These are phyloP conservation scores for Zophobas morio DNA, from an alignment of 1,140 invertebrate genomes.

Conservation along the genomic window DNA sequence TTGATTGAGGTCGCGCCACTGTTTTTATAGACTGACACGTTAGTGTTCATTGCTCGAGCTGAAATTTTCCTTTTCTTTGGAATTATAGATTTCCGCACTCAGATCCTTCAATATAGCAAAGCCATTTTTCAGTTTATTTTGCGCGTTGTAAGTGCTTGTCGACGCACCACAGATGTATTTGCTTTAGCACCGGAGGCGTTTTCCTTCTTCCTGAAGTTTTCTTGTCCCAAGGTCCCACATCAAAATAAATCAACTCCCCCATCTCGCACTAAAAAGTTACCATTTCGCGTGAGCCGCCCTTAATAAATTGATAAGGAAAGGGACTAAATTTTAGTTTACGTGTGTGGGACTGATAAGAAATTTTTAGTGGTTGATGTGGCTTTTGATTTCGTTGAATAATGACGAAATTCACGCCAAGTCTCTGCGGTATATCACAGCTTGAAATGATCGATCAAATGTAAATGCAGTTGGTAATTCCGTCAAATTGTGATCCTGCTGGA, in stretches of 20 bases:
- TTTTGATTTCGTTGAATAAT: constrained; percentile 11
- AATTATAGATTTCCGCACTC: too few relatives aligned
- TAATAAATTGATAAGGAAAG: not conserved
- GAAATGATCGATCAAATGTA: constrained; percentile 35
- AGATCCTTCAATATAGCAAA: not conserved
- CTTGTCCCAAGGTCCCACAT: constrained; percentile 1
- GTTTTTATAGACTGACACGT: constrained; percentile 10
- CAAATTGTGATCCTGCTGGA: constrained; percentile 20
- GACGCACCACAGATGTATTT: not conserved
- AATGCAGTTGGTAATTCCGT: constrained; percentile 29
- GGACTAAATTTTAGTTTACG: not conserved
- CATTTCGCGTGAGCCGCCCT: not conserved
- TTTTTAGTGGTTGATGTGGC: constrained; percentile 9
- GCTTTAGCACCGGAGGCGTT: constrained; percentile 1
- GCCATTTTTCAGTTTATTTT: constrained; percentile 2
- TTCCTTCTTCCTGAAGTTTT: constrained; percentile 3
- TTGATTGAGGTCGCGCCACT: constrained; percentile 34
- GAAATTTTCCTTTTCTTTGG: too few relatives aligned
- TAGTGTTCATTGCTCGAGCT: not conserved
- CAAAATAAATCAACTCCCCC: not conserved
- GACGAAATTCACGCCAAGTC: not conserved
- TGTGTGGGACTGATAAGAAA: constrained; percentile 9
- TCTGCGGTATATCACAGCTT: constrained; percentile 12
- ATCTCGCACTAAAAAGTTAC: not conserved
- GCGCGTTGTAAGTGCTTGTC: not conserved